Evolutionary conservation across 1,140 invertebrate genomes (phyloP), one percentile per base, ranked within the genome.

Genomic region (Drosophila subpulchrella): DNA sequence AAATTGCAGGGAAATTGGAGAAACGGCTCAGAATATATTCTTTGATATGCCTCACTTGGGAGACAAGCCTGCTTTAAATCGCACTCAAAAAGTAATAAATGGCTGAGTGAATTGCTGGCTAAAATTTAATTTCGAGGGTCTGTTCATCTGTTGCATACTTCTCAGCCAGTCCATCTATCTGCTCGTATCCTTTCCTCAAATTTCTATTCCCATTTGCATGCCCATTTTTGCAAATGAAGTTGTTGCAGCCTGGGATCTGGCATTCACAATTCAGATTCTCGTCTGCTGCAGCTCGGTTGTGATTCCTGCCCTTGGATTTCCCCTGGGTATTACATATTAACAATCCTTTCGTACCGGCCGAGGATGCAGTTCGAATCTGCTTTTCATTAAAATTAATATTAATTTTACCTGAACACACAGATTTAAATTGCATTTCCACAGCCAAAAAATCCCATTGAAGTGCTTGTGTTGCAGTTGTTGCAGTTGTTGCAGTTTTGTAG

Each of bases 351-450:
- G 50, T 61, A 15, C 41, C 24, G 38, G 32, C 7, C 27, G 15
- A 42, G 36, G 47, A 44, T 55, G 36, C 57, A 59, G 51, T 63
- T 70, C 39, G 36, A 50, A 47, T 66, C 76, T 54, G 48, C 62
- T 82, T 75, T 79, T 58, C 73, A 85, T 85, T 74, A 66, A 62
- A 85, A 84, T 84, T 74, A 81, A 81, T 80, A 84, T 65, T 77
- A 77, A 85, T 72, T 80, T 77, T 70, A 74, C 76, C 77, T 70
- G 48, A 48, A 53, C 46, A 36, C 53, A 53, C 54, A 47, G 48
- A 17, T 41, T 74, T 68, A 61, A 75, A 81, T 74, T 62, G 68
- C 68, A 74, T 55, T 74, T 47, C 38, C 71, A 48, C 63, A 67
- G 24, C 44, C 60, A 44, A 67, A 67, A 67, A 66, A 24, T 67